These are phyloP conservation scores for Okapia johnstoni DNA, from an alignment of 2,113 vertebrate species.

Conservation along the genomic window DNA sequence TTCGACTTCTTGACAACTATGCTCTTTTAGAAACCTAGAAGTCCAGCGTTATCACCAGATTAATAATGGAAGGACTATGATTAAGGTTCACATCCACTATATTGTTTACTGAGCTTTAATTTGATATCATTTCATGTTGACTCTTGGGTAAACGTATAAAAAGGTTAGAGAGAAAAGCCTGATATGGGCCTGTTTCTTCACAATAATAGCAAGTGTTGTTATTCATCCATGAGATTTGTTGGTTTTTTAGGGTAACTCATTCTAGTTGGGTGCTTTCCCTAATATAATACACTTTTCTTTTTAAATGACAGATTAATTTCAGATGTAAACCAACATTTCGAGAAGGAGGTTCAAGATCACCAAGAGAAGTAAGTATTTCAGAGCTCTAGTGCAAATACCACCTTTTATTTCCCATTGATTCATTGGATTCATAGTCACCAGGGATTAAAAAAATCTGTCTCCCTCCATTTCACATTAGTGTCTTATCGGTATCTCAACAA, in stretches of 20 bases:
- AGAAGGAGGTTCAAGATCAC: slow-evolving; percentile 92
- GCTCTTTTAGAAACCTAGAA: background rate
- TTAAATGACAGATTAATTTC: slow-evolving; percentile 92
- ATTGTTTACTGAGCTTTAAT: background rate
- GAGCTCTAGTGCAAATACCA: background rate
- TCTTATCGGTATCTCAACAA: background rate
- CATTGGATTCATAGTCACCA: background rate
- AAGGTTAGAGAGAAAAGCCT: background rate
- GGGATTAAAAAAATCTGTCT: background rate
- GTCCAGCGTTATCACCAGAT: background rate
- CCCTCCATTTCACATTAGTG: background rate
- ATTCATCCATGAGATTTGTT: background rate
- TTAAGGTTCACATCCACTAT: background rate
- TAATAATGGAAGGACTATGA: background rate
- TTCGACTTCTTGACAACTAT: background rate
- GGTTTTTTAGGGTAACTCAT: background rate
- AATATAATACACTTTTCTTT: slow-evolving; percentile 61
- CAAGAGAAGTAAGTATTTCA: slow-evolving; percentile 90
- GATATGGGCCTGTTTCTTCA: background rate
- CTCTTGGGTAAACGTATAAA: background rate
- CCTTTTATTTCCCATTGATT: background rate
- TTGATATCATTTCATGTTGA: background rate
- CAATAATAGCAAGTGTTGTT: background rate
- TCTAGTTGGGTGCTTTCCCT: background rate
- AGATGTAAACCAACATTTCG: slow-evolving; percentile 98